Evolutionary conservation across 1,140 invertebrate genomes (phyloP), one percentile per base, ranked within the genome.

Genomic region (Acyrthosiphon pisum): DNA sequence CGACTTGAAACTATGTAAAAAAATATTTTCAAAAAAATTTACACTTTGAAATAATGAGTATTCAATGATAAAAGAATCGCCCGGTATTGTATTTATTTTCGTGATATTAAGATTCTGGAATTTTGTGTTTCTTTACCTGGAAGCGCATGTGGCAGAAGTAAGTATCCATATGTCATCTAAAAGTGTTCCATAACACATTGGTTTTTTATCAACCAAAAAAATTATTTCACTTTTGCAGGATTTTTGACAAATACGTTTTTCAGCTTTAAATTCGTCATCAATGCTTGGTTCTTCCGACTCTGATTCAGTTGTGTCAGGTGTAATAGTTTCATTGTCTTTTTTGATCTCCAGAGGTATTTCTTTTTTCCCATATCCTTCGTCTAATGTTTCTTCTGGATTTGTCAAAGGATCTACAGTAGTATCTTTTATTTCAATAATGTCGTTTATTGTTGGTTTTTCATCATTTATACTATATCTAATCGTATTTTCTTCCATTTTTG

Each of bases 91-190:
- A n/a, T n/a, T n/a, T 76, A n/a, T 76, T 76, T 76, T n/a, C n/a
- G n/a, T n/a, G 60, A 35, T n/a, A 68, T n/a, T n/a, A 68, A 68
- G 30, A n/a, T 68, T 68, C 30, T n/a, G 60, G 6, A n/a, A 76
- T 76, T 76, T n/a, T 18, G 6, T 35, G 6, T 11, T 11, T n/a
- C 2, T 68, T 93, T 93, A 94, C 94, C 93, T 94, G 37, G 94
- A 93, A 68, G 94, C 94, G 76, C 94, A 94, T 3, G 94, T 94
- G 3, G 94, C 94, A 37, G 94, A 94, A 1, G 94, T 94, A 18
- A 94, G 91, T 60, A 94, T 93, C 94, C 94, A 94, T 18, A 94
- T 94, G 4, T 94, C 46, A 48, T 94, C 93, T 14, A 94, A 90
- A 41, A 94, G 91, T 26, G 94, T 94, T 46, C 94, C 94, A 81